phyloP scores from a whole-genome alignment of 2,888 invertebrate species.

The Athrips mouffetella region DNA sequence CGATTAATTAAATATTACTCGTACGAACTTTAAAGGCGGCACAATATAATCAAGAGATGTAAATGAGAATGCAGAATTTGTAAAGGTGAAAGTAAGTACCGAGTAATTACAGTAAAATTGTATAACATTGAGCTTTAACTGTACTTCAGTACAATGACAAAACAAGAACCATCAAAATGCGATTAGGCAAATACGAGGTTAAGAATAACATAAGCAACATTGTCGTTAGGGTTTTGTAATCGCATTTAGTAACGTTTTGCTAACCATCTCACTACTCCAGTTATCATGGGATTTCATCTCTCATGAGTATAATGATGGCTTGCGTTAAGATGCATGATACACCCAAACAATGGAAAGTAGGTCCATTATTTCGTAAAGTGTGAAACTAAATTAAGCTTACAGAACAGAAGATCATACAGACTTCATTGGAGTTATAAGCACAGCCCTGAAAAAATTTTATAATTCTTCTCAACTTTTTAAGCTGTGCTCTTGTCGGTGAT shows the following conservation, averaged over 20 bases:
- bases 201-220: slow-evolving; percentile 45
- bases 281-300: slow-evolving; percentile 26
- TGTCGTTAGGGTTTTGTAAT: slow-evolving; percentile 49
- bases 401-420: too few species aligned
- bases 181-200: slow-evolving; percentile 56
- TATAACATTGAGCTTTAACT: slow-evolving; percentile 39
- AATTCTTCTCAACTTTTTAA: too few species aligned
- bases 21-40: neutral
- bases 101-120: slow-evolving; percentile 51
- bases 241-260: slow-evolving; percentile 46
- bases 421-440: too few species aligned
- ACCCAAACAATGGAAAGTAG: neutral
- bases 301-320: neutral
- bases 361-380: slow-evolving; percentile 18
- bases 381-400: too few species aligned
- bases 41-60: neutral
- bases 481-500: too few species aligned
- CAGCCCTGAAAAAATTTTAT: too few species aligned
- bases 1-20: slow-evolving; percentile 42
- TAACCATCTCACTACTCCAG: slow-evolving; percentile 34
- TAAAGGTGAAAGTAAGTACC: slow-evolving; percentile 54
- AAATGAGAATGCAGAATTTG: slow-evolving; percentile 24
- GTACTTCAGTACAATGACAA: slow-evolving; percentile 49
- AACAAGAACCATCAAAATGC: slow-evolving; percentile 58
- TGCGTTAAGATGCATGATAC: slow-evolving; percentile 1